Evolutionary conservation across 2,888 invertebrate genomes (phyloP), one percentile per base, ranked within the genome.

Genomic region (Odontocerum albicorne): DNA sequence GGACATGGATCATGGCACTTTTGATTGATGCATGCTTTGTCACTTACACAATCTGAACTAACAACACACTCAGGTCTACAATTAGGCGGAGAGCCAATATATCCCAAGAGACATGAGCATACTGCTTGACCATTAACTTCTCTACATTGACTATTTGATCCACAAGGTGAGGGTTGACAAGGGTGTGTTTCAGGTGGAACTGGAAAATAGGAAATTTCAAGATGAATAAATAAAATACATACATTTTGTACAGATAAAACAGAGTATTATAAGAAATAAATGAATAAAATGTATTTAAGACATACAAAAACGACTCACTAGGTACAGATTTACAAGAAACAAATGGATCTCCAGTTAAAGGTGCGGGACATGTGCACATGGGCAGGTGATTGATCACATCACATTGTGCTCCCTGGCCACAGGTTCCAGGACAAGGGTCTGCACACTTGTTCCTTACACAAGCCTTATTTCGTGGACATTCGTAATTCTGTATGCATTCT

Each of bases 1-100:
- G 83, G 81, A 63, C 92, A 92, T 22, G 92, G 92, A 69, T 91
- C 82, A 19, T 74, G 68, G 68, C 93, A 93, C 72, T 88, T 89
- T 63, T 85, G 84, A 66, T 86, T 84, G 6, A 88, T 73, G 65
- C 92, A 92, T 3, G 91, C 87, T 66, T 82, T 83, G 62, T 86
- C 82, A 15, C 77, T 73, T 2, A 84, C 67, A 68, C 92, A 92
- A 69, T 92, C 91, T 1, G 87, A 83, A 64, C 87, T 90, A 21
- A 86, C 78, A 17, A 86, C 83, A 68, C 91, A 92, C 71, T 90
- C 89, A 6, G 90, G 90, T 62, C 89, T 77, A 67, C 90, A 90
- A 10, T 84, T 84, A 53, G 86, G 87, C 16, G 91, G 90, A 64
- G 83, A 81, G 13, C 91, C 91, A 17, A 85, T 73, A 65, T 85